A percentile compares a stretch with the other conserved stretches of the same genome.
These are phyloP conservation scores for Myotis vivesi DNA, from an alignment of 2,797 vertebrate species.

Conservation along the genomic window DNA sequence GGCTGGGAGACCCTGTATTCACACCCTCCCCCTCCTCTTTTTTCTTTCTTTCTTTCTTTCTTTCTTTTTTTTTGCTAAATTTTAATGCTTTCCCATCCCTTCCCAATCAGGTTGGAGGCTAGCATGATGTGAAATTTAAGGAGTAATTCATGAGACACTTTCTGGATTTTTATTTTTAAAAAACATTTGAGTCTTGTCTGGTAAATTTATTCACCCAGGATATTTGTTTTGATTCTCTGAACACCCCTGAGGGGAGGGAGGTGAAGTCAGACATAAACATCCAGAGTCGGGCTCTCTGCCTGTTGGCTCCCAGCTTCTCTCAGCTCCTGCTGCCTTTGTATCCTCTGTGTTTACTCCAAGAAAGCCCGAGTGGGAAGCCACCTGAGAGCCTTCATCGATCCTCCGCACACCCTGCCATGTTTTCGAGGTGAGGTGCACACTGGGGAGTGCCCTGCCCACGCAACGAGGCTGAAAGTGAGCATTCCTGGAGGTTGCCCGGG, in stretches of 20 bases:
- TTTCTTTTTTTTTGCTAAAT: neutral
- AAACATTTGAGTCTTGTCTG: neutral
- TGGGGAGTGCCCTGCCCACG: neutral
- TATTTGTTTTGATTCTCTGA: slow-evolving; percentile 20
- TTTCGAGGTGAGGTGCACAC: neutral
- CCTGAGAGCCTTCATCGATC: neutral
- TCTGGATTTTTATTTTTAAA: neutral
- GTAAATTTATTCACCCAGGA: neutral
- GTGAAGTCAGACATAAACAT: neutral
- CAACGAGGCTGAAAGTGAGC: neutral
- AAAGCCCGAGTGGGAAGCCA: neutral
- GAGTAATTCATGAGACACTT: neutral
- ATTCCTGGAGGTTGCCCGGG: rapidly evolving
- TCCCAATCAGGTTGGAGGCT: neutral
- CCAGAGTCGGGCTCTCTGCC: neutral
- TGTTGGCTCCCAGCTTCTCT: neutral
- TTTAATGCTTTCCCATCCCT: neutral
- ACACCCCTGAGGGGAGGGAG: neutral
- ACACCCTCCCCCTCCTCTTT: rapidly evolving
- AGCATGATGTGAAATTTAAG: neutral
- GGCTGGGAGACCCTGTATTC: neutral
- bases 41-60: too few species aligned
- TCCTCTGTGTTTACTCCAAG: neutral
- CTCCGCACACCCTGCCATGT: neutral
- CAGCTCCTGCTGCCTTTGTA: rapidly evolving